These are phyloP conservation scores for Patella depressa DNA, from an alignment of 2,888 invertebrate genomes.

Conservation along the genomic window DNA sequence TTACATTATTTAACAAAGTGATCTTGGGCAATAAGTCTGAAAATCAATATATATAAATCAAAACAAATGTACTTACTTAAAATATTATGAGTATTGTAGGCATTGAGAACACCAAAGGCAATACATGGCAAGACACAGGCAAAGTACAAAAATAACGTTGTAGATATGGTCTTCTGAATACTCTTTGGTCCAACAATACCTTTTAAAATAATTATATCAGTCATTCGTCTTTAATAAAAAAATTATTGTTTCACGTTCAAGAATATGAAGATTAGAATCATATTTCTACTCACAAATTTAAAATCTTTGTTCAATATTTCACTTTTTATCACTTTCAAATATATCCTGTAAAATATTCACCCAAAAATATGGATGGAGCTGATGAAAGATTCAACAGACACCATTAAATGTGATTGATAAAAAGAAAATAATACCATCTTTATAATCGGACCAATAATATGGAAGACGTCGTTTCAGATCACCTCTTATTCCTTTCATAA, in stretches of 20 bases:
- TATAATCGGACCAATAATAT: conserved; percentile 75
- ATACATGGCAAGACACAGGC: conserved; percentile 76
- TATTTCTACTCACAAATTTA: no score
- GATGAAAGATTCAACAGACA: no score
- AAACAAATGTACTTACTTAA: conserved; percentile 22
- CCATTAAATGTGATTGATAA: no score
- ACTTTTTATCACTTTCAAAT: no score
- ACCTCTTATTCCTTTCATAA: conserved; percentile 70
- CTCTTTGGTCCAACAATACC: conserved; percentile 74
- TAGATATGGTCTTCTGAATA: conserved; percentile 75
- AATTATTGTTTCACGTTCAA: no score
- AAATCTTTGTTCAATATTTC: no score
- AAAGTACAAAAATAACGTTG: conserved; percentile 76
- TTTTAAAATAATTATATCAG: conserved; percentile 41
- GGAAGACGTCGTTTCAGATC: conserved; percentile 74
- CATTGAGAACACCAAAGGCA: conserved; percentile 74
- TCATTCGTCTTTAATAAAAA: no score
- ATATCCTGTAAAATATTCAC: no score
- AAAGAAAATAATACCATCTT: conserved; percentile 71
- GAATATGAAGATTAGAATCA: no score
- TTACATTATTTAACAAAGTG: no score
- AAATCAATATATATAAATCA: no score
- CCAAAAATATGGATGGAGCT: no score
- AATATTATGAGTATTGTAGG: conserved; percentile 27
- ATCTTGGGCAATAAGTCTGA: background rate